These are phyloP conservation scores for Oriolus oriolus DNA, from an alignment of 2,113 vertebrate species.

Conservation along the genomic window DNA sequence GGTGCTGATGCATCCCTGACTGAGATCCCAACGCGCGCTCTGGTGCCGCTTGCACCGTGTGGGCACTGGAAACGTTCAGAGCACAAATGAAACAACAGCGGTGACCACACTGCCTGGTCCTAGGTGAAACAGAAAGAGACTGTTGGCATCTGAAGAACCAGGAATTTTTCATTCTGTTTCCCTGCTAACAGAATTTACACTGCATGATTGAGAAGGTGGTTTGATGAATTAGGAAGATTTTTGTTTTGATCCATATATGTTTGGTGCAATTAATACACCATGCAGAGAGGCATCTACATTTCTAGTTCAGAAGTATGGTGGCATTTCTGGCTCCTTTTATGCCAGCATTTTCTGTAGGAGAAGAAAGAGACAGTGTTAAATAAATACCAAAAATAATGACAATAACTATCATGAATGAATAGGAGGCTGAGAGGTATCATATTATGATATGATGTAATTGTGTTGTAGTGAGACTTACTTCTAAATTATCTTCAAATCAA, in stretches of 20 bases:
- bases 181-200: background rate
- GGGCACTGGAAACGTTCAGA: background rate
- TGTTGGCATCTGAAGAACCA: background rate
- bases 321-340: background rate
- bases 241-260: background rate
- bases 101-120: background rate
- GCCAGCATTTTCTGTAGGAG: background rate
- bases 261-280: background rate
- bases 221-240: background rate
- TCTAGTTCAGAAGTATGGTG: background rate
- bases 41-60: background rate
- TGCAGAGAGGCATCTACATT: background rate
- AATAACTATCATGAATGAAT: background rate
- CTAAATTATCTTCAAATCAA: background rate
- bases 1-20: background rate
- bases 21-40: background rate
- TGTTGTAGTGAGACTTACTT: background rate
- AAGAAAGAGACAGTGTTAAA: background rate
- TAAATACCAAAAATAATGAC: background rate
- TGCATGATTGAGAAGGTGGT: background rate
- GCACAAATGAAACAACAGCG: background rate
- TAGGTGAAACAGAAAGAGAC: background rate
- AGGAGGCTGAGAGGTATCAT: background rate
- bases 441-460: background rate
- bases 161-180: background rate